These are phyloP conservation scores for Sakesphorus luctuosus DNA, from an alignment of 2,113 vertebrate species.

Conservation along the genomic window DNA sequence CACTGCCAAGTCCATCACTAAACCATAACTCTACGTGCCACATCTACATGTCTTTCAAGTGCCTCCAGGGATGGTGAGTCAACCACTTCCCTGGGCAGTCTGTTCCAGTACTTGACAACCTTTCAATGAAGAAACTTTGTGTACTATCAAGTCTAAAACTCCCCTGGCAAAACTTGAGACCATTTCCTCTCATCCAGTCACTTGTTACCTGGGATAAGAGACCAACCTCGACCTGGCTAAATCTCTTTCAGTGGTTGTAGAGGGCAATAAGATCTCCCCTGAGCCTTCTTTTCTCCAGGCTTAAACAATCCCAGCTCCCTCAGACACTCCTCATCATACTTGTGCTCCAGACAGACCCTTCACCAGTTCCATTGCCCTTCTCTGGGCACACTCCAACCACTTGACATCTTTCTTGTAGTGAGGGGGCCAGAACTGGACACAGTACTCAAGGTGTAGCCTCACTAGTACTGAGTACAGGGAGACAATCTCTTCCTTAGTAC, in stretches of 20 bases:
- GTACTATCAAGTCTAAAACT: not conserved
- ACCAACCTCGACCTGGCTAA: not conserved
- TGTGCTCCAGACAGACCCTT: not conserved
- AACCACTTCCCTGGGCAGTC: not conserved
- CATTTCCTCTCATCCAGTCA: not conserved
- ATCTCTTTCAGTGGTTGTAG: not conserved
- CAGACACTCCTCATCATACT: not conserved
- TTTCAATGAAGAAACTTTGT: not conserved
- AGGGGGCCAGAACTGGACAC: rapidly evolving
- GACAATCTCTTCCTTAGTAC: not conserved
- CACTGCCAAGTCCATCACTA: not conserved
- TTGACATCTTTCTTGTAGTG: not conserved
- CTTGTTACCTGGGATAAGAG: not conserved
- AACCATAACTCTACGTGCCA: not conserved
- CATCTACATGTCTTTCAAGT: not conserved
- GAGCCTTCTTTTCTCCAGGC: not conserved
- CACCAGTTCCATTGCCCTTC: not conserved
- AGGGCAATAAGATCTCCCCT: not conserved
- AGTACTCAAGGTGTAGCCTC: not conserved
- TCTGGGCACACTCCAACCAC: not conserved
- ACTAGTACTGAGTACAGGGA: not conserved
- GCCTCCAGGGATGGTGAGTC: not conserved
- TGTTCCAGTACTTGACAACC: not conserved
- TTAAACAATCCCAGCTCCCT: not conserved
- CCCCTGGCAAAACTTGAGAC: not conserved